Conservation (phyloP, 1,140 invertebrate genomes). For the Drosophila gunungcola region DNA sequence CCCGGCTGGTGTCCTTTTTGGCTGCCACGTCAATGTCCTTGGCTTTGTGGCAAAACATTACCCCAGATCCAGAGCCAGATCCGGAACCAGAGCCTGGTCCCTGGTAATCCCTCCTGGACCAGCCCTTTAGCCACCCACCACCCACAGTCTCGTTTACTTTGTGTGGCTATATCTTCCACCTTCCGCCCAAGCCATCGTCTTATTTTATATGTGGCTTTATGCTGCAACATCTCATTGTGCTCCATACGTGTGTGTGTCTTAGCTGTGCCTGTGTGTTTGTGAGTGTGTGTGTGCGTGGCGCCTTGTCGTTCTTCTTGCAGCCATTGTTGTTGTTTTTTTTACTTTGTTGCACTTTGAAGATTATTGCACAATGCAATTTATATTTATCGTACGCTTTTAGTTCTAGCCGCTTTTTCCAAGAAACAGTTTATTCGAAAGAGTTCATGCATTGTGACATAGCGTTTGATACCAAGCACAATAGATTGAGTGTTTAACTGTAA, state of each 20-base stretch:
- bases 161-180: conserved; percentile 43
- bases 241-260: conserved; percentile 7
- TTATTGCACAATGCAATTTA: conserved; percentile 82
- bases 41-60: conserved; percentile 46
- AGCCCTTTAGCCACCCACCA: conserved; percentile 1
- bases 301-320: conserved; percentile 39
- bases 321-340: conserved; percentile 43
- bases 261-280: conserved; percentile 15
- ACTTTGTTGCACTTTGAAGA: conserved; percentile 80
- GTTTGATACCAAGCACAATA: not conserved
- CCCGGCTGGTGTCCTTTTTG: conserved; percentile 2
- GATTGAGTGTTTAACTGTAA: too few species aligned
- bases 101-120: conserved; percentile 19
- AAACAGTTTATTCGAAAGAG: not conserved
- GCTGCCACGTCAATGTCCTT: conserved; percentile 58
- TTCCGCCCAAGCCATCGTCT: conserved; percentile 25
- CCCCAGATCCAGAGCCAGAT: conserved; percentile 10
- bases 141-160: conserved; percentile 50
- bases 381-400: conserved; percentile 79
- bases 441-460: conserved; percentile 3
- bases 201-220: conserved; percentile 72
- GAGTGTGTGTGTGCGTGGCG: conserved; percentile 21
- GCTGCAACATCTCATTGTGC: conserved; percentile 57
- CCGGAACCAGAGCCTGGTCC: not conserved
- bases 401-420: conserved; percentile 65